Evolutionary conservation across 2,113 vertebrate species (phyloP), one percentile per base, ranked within the genome.

Genomic region (Oncorhynchus gorbuscha): DNA sequence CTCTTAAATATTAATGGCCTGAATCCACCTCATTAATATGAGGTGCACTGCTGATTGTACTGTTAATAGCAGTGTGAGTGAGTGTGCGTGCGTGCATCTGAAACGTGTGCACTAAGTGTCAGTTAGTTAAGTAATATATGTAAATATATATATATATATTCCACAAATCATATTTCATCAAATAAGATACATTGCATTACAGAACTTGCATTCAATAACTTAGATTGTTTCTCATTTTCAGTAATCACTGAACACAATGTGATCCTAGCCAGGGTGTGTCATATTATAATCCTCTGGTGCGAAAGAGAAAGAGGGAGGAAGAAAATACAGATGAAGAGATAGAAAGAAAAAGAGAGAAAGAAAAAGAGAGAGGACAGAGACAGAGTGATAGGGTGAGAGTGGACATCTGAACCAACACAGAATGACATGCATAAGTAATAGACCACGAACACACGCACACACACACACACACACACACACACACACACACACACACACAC

Each of bases 1-100:
- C 75, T 35, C 71, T 93, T 79, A 90, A 91, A 91, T 88, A 91
- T 92, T 90, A 80, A 93, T 90, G 88, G 84, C 55, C 83, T 84
- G 78, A 85, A 89, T 90, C 89, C 84, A 76, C 81, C 85, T 93
- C 90, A 92, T 92, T 91, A 91, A 92, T 92, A 91, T 91, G 91
- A 89, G 88, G 88, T 92, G 87, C 80, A 77, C 83, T 80, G 30
- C 83, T 89, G 89, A 92, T 90, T 88, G 89, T 82, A 88, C 77
- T 79, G 79, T 80, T 85, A 87, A 88, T 83, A 84, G 79, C 77
- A 75, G 55, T 35, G 24, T 72, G 39, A 32, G 6, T 20, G 24
- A 30, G n/a, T 69, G 32, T 64, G 62, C 24, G 32, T 64, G 62
- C 24, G 39, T 74, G 72, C 69, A 45, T 79, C 69, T 72, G 72